Percentiles rank a stretch among this genome's conserved stretches.
phyloP scores from a whole-genome alignment of 2,888 invertebrate genomes.

The Parnassius orleans region DNA sequence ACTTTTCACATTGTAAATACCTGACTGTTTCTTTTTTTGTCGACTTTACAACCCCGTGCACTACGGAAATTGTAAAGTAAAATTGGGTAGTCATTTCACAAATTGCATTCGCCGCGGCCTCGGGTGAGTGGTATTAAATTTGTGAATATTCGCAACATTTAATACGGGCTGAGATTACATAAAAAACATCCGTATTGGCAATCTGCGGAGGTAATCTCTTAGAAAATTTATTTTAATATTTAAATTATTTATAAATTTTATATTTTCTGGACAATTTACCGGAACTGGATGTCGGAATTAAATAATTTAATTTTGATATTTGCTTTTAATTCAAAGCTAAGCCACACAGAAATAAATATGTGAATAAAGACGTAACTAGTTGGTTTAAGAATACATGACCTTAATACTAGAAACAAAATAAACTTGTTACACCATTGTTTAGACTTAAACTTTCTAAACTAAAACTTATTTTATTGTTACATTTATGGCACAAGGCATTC shows the following conservation, averaged over 20 bases:
- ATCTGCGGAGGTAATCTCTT: slow-evolving; percentile 33
- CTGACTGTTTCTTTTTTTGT: background rate
- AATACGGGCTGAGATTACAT: slow-evolving; percentile 28
- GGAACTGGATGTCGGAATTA: no score
- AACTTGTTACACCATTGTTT: no score
- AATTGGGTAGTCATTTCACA: slow-evolving; percentile 41
- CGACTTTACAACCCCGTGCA: background rate
- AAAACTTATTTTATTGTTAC: no score
- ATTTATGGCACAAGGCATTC: no score
- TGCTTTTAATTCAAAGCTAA: no score
- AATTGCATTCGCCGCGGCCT: slow-evolving; percentile 37
- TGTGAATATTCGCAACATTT: slow-evolving; percentile 36
- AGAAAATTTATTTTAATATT: slow-evolving; percentile 31
- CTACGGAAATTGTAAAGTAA: slow-evolving; percentile 34
- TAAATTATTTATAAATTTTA: background rate
- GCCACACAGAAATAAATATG: no score
- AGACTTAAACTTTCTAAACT: no score
- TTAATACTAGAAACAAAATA: no score
- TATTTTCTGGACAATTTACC: no score
- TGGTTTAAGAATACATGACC: no score
- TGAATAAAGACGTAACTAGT: no score
- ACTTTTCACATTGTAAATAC: background rate
- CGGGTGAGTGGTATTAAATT: slow-evolving; percentile 38
- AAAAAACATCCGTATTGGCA: slow-evolving; percentile 17
- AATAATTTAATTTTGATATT: no score